These are phyloP conservation scores for Lingula anatina DNA, from an alignment of 2,888 invertebrate species.

Conservation along the genomic window DNA sequence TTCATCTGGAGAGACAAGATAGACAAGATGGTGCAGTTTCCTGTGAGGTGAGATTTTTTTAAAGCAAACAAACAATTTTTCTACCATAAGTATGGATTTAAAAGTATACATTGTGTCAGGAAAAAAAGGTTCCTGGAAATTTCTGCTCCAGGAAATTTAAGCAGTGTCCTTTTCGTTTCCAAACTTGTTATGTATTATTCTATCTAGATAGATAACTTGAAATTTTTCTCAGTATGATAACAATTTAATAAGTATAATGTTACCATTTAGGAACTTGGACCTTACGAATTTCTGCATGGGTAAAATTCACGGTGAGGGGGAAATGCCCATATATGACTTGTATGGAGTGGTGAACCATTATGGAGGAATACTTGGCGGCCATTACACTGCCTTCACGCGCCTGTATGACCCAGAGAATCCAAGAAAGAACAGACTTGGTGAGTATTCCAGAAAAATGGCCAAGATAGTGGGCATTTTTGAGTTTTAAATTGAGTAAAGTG, in stretches of 20 bases:
- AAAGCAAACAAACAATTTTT: background rate
- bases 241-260: slow-evolving; percentile 1
- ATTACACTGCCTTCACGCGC: slow-evolving; percentile 55
- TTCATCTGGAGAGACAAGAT: slow-evolving; percentile 58
- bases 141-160: no score
- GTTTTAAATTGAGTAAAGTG: no score
- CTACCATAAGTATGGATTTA: background rate
- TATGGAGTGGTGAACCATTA: slow-evolving; percentile 56
- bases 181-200: no score
- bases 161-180: no score
- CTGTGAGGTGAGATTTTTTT: slow-evolving; percentile 49
- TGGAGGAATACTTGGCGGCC: slow-evolving; percentile 55
- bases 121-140: background rate
- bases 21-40: slow-evolving; percentile 57
- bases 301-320: slow-evolving; percentile 21
- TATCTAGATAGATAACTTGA: no score
- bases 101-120: background rate
- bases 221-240: background rate
- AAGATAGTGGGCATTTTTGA: no score
- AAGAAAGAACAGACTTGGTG: slow-evolving; percentile 51
- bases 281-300: slow-evolving; percentile 44
- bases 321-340: slow-evolving; percentile 54
- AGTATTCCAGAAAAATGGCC: slow-evolving; percentile 20
- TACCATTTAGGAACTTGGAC: slow-evolving; percentile 49
- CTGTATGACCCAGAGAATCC: slow-evolving; percentile 42